phyloP scores from a whole-genome alignment of 2,888 invertebrate genomes.

The Ceraclea dissimilis region DNA sequence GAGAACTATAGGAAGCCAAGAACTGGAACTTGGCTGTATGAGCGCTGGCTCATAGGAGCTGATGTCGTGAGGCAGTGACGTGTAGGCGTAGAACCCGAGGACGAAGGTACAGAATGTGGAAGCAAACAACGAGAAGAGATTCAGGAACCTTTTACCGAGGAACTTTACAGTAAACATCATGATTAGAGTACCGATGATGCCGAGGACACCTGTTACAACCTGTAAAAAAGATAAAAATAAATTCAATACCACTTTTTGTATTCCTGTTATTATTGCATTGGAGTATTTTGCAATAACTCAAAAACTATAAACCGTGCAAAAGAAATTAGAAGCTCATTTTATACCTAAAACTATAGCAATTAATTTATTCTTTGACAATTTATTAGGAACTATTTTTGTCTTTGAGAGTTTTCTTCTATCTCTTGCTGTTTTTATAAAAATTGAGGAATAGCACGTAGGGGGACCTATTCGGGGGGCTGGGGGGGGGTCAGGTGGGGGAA shows the following conservation, averaged over 20 bases:
- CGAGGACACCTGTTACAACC: conserved; percentile 20
- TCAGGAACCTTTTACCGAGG: conserved; percentile 36
- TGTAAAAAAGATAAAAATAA: conserved; percentile 5
- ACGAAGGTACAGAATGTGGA: conserved; percentile 38
- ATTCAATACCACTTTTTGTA: neutral
- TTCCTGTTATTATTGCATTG: no score
- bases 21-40: conserved; percentile 25
- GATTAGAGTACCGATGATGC: conserved; percentile 12
- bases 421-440: no score
- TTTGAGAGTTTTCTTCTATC: no score
- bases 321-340: no score
- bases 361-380: no score
- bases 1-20: conserved; percentile 37
- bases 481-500: no score
- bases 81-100: conserved; percentile 41
- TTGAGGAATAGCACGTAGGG: no score
- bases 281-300: no score
- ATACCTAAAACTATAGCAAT: no score
- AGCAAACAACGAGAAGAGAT: conserved; percentile 37
- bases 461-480: no score
- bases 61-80: conserved; percentile 33
- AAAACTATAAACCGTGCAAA: no score
- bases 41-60: conserved; percentile 37
- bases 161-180: conserved; percentile 16
- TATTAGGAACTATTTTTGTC: no score